These are phyloP conservation scores for Poeciliopsis turneri DNA, from an alignment of 2,797 vertebrate species.

Conservation along the genomic window DNA sequence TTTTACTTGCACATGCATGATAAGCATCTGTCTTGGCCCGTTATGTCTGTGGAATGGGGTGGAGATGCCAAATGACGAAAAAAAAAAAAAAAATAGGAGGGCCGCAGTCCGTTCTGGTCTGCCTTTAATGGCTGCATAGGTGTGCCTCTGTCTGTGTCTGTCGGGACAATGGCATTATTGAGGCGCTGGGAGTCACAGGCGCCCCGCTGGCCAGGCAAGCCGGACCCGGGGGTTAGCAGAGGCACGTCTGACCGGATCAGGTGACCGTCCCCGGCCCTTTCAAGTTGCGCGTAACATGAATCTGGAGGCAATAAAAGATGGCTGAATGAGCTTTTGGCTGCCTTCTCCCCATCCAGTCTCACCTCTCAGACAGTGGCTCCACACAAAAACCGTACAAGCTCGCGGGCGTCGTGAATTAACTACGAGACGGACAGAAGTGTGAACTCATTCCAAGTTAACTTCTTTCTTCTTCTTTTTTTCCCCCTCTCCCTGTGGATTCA, in stretches of 20 bases:
- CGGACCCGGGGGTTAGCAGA: constrained; percentile 67
- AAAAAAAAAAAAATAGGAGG: constrained; percentile 12
- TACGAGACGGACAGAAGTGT: constrained; percentile 30
- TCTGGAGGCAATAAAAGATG: constrained; percentile 80
- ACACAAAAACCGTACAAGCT: constrained; percentile 43
- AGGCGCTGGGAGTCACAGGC: constrained; percentile 77
- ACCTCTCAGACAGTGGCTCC: constrained; percentile 42
- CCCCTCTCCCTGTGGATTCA: not conserved
- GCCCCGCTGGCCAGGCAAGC: constrained; percentile 76
- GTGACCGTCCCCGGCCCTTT: constrained; percentile 73
- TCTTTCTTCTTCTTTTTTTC: not conserved
- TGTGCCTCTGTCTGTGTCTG: constrained; percentile 63
- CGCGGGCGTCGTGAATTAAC: constrained; percentile 44
- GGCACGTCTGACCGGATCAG: constrained; percentile 77
- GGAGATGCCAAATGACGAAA: constrained; percentile 58
- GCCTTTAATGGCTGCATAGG: constrained; percentile 48
- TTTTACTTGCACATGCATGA: constrained; percentile 54
- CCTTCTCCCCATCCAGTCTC: constrained; percentile 47
- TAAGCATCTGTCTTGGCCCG: constrained; percentile 65
- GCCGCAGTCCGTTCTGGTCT: constrained; percentile 54
- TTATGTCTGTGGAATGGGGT: constrained; percentile 63
- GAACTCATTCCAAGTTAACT: constrained; percentile 32
- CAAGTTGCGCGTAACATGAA: constrained; percentile 80
- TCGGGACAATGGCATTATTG: constrained; percentile 82
- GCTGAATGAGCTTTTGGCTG: constrained; percentile 61